Percentiles rank a stretch among this genome's conserved stretches.
These are phyloP conservation scores for Bos taurus DNA, from an alignment of 2,113 vertebrate species.

Conservation along the genomic window DNA sequence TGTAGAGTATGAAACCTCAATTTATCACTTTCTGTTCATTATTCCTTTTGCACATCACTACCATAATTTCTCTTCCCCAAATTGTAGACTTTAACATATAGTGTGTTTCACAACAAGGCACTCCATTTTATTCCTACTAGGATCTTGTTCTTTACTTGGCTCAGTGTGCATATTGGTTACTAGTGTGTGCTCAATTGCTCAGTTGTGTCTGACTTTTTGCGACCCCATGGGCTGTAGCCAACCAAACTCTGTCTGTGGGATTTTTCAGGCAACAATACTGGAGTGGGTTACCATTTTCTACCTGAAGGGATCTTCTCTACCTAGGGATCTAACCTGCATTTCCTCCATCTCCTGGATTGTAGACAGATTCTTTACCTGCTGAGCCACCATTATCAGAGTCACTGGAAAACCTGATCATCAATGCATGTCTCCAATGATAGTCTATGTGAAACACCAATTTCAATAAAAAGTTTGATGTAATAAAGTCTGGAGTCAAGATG, in stretches of 20 bases:
- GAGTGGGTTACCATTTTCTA: background rate
- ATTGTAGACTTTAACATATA: background rate
- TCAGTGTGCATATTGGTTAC: background rate
- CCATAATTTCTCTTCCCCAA: background rate
- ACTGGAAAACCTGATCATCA: background rate
- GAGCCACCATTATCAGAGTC: background rate
- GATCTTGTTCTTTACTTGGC: background rate
- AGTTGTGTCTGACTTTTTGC: background rate
- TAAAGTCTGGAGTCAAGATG: background rate
- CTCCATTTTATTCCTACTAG: background rate
- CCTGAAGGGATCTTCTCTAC: background rate
- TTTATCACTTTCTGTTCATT: background rate
- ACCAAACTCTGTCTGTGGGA: background rate
- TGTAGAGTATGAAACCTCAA: background rate
- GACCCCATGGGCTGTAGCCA: background rate
- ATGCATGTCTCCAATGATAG: background rate
- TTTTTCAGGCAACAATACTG: background rate
- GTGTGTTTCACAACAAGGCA: background rate
- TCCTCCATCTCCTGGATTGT: background rate
- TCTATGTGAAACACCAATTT: background rate
- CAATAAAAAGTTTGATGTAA: background rate
- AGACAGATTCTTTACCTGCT: background rate
- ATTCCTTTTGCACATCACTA: background rate
- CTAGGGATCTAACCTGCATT: rapidly evolving
- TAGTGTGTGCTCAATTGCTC: background rate